Evolutionary conservation across 2,113 vertebrate species (phyloP).

Genomic region (Chaetodon trifascialis): DNA sequence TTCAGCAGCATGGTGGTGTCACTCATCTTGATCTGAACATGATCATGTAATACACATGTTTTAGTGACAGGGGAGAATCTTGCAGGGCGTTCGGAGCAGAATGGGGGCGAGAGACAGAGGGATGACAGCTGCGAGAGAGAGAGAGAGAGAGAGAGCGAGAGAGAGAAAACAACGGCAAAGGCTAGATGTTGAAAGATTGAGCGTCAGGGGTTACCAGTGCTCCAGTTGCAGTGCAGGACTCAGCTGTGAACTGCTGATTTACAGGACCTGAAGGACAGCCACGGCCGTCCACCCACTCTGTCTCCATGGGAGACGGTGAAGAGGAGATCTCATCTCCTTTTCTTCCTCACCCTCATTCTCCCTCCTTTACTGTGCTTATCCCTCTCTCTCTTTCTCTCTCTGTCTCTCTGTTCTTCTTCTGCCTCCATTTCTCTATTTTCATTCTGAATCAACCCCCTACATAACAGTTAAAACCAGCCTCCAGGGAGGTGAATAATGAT

Average conservation of each 20-base stretch:
- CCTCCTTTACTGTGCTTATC: conserved; percentile 9
- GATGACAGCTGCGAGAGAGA: conserved; percentile 11
- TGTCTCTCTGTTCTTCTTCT: conserved; percentile 12
- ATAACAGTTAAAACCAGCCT: conserved; percentile 22
- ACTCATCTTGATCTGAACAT: background rate
- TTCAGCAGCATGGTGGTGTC: background rate
- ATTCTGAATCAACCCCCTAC: conserved; percentile 28
- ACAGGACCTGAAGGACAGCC: conserved; percentile 69
- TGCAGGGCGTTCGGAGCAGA: background rate
- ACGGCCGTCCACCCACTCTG: conserved; percentile 71
- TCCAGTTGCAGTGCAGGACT: conserved; percentile 36
- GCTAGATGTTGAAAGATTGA: conserved; percentile 27
- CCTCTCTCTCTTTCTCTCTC: conserved; percentile 8
- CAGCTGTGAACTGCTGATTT: conserved; percentile 71
- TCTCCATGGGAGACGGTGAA: conserved; percentile 69
- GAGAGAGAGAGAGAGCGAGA: background rate
- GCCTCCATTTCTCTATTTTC: background rate
- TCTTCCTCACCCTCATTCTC: conserved; percentile 29
- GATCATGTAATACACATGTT: background rate
- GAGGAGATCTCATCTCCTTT: conserved; percentile 61
- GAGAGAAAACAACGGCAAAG: background rate
- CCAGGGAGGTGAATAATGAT: conserved; percentile 28
- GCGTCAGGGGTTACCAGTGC: conserved; percentile 28
- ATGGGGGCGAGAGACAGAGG: background rate
- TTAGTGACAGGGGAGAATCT: background rate